phyloP scores from a whole-genome alignment of 2,113 vertebrate genomes.

The Dipodomys stephensi region DNA sequence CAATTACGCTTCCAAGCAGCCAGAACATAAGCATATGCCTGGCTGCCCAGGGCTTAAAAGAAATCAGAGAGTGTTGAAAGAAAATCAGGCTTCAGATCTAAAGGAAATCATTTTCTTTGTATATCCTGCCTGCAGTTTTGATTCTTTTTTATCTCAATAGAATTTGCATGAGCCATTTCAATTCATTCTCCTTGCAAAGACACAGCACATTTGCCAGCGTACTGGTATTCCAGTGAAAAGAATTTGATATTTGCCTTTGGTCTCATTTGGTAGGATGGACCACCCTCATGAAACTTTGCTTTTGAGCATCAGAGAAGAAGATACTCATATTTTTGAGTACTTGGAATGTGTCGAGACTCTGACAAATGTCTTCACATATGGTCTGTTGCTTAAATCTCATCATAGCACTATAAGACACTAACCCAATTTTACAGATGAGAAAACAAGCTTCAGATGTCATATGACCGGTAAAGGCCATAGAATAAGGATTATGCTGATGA shows the following conservation, averaged over 20 bases:
- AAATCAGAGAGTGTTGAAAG: slow-evolving; percentile 73
- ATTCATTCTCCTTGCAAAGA: slow-evolving; percentile 64
- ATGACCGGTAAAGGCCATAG: background rate
- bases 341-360: background rate
- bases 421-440: slow-evolving; percentile 40
- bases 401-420: background rate
- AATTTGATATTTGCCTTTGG: slow-evolving; percentile 28
- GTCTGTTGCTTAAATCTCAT: slow-evolving; percentile 7
- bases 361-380: background rate
- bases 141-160: slow-evolving; percentile 56
- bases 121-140: slow-evolving; percentile 71
- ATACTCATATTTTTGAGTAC: slow-evolving; percentile 23
- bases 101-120: slow-evolving; percentile 78
- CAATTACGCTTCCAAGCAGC: slow-evolving; percentile 62
- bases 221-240: slow-evolving; percentile 37
- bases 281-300: background rate
- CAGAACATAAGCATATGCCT: slow-evolving; percentile 65
- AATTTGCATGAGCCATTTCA: slow-evolving; percentile 70
- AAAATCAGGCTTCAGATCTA: slow-evolving; percentile 75
- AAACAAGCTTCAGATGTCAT: background rate
- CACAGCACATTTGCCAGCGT: slow-evolving; percentile 48
- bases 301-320: slow-evolving; percentile 29
- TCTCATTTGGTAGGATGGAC: slow-evolving; percentile 17
- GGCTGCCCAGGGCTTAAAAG: slow-evolving; percentile 68
- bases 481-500: background rate